Evolutionary conservation across 2,888 invertebrate species (phyloP).

Genomic region (Cheilosia impressa): DNA sequence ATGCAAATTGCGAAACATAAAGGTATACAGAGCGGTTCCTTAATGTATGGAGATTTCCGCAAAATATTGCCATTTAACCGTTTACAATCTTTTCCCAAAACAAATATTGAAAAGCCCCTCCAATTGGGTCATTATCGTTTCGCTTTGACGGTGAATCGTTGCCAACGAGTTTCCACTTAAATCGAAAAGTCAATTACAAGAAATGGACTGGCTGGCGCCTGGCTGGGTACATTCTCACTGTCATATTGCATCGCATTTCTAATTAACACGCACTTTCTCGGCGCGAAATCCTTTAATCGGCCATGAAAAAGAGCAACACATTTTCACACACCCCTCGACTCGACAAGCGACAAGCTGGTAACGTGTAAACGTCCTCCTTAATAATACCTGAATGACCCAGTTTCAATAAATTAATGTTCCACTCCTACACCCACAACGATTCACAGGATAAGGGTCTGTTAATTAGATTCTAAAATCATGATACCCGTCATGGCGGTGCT

Average conservation of each 20-base stretch:
- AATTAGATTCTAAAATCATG: conserved; percentile 66
- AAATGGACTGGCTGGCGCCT: background rate
- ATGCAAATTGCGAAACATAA: background rate
- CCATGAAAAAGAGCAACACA: conserved; percentile 52
- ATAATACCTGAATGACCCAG: conserved; percentile 69
- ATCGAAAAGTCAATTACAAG: conserved; percentile 46
- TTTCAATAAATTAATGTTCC: conserved; percentile 65
- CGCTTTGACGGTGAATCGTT: conserved; percentile 2
- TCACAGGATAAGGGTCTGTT: conserved; percentile 52
- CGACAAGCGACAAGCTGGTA: conserved; percentile 46
- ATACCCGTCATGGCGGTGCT: conserved; percentile 38
- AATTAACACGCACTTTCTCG: conserved; percentile 62
- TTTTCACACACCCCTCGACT: conserved; percentile 23
- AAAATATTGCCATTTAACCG: conserved; percentile 7
- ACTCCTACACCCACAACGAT: conserved; percentile 6
- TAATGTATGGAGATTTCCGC: conserved; percentile 4
- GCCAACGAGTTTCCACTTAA: conserved; percentile 22
- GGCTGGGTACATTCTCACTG: background rate
- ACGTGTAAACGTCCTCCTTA: conserved; percentile 45
- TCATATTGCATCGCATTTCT: conserved; percentile 36
- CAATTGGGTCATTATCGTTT: conserved; percentile 7
- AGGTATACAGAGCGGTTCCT: background rate
- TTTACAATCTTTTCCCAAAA: background rate
- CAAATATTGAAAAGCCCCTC: background rate
- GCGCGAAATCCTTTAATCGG: conserved; percentile 54